Evolutionary conservation across 2,113 vertebrate genomes (phyloP).

Genomic region (Oreochromis aureus): DNA sequence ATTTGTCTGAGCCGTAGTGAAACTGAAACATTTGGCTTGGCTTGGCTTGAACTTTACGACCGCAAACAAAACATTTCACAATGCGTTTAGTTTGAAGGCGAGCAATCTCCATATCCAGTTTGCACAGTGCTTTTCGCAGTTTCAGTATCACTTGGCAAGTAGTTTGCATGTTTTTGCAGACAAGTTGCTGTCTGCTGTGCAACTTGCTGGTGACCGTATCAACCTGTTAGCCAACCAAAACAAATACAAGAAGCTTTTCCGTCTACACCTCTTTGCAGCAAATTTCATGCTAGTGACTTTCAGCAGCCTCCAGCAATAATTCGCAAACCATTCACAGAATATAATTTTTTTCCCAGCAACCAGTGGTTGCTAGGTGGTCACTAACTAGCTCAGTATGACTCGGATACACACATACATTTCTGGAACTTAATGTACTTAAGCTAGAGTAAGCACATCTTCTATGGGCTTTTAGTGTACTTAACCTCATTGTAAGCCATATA

Average conservation of each 20-base stretch:
- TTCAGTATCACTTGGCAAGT: not conserved
- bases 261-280: not conserved
- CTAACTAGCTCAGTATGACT: not conserved
- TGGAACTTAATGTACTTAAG: not conserved
- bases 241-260: not conserved
- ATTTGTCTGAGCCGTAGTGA: not conserved
- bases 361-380: not conserved
- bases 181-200: not conserved
- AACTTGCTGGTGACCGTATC: not conserved
- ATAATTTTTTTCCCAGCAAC: not conserved
- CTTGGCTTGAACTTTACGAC: not conserved
- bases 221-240: not conserved
- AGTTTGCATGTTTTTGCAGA: not conserved
- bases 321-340: not conserved
- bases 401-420: not conserved
- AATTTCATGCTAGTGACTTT: not conserved
- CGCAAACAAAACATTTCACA: not conserved
- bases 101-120: not conserved
- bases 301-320: not conserved
- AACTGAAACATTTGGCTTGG: not conserved
- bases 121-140: accelerated
- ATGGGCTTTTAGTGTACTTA: not conserved
- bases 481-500: not conserved
- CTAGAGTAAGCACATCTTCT: not conserved
- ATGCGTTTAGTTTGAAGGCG: not conserved